Evolutionary conservation across 2,797 vertebrate genomes (phyloP).

Genomic region (Lagodon rhomboides): DNA sequence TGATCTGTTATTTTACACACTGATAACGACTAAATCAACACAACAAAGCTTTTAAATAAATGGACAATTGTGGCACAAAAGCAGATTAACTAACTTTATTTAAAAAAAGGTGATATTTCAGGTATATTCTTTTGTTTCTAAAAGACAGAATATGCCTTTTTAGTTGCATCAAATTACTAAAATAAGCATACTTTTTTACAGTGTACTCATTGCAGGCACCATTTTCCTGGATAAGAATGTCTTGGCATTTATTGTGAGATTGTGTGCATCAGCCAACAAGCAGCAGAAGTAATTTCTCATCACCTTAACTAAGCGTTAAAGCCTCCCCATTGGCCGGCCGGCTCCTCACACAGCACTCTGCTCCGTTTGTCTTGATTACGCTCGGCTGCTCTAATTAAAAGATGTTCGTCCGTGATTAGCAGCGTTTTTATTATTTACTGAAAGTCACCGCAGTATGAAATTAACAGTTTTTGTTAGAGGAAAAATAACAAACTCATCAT

Average conservation of each 20-base stretch:
- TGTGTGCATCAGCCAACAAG: slow-evolving; percentile 3
- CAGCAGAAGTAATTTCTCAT: slow-evolving; percentile 15
- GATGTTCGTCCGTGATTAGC: slow-evolving; percentile 40
- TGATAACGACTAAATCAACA: too few relatives aligned
- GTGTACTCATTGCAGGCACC: neutral
- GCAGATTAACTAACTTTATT: too few relatives aligned
- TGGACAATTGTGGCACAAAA: too few relatives aligned
- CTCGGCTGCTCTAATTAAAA: slow-evolving; percentile 48
- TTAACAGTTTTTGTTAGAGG: slow-evolving; percentile 25
- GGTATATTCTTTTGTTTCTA: too few relatives aligned
- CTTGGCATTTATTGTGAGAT: neutral
- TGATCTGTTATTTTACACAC: too few relatives aligned
- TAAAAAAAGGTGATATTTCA: too few relatives aligned
- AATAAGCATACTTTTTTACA: neutral
- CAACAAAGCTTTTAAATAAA: too few relatives aligned
- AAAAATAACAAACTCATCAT: slow-evolving; percentile 1
- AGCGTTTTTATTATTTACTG: slow-evolving; percentile 42
- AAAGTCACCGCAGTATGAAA: slow-evolving; percentile 52
- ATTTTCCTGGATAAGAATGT: neutral
- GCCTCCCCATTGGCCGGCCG: neutral
- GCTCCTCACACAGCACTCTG: slow-evolving; percentile 13
- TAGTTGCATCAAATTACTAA: too few relatives aligned
- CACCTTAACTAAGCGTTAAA: slow-evolving; percentile 1
- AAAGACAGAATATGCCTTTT: too few relatives aligned
- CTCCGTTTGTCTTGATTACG: slow-evolving; percentile 49